These are phyloP conservation scores for human (Homo sapiens) DNA, from an alignment of 2,113 vertebrate genomes.

Conservation along the genomic window GRCh38 chr2:36104001-36104500, in stretches of 20 bases:
- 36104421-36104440: too few species aligned
- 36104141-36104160: conserved; percentile 25
- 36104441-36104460: too few species aligned
- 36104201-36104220: conserved; percentile 1
- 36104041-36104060: neutral
- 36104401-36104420: too few species aligned
- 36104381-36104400: too few species aligned
- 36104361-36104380: too few species aligned
- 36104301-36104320: too few species aligned
- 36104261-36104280: conserved; percentile 32
- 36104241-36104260: neutral
- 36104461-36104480: too few species aligned
- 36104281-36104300: neutral
- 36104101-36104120: neutral
- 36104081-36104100: neutral
- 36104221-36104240: conserved; percentile 21
- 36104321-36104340: too few species aligned
- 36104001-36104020: neutral
- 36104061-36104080: neutral
- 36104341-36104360: too few species aligned
- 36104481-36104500: too few species aligned
- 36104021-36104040: neutral
- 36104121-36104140: neutral
- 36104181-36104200: conserved; percentile 13
- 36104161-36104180: conserved; percentile 20